A percentile compares a stretch with the other conserved stretches of the same genome.
Evolutionary conservation across 2,888 invertebrate species (phyloP).

Genomic region (Hofmannophila pseudospretella): DNA sequence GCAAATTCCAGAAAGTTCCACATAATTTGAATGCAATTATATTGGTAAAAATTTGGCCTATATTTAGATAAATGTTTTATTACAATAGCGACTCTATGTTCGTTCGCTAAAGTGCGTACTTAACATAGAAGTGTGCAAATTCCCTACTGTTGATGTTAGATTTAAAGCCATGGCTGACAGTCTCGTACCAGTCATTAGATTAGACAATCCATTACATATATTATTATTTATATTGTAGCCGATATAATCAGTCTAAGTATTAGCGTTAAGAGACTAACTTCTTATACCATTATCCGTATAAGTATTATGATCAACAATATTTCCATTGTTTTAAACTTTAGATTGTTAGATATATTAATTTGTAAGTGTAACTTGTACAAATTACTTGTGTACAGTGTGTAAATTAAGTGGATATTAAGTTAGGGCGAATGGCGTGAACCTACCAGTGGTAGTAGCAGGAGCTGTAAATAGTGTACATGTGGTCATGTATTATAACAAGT

Average conservation of each 20-base stretch:
- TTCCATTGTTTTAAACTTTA: conserved; percentile 69
- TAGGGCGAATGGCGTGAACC: too few relatives aligned
- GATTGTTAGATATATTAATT: conserved; percentile 47
- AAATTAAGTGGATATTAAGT: conserved; percentile 31
- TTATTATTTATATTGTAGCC: conserved; percentile 64
- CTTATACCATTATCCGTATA: conserved; percentile 72
- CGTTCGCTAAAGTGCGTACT: too few relatives aligned
- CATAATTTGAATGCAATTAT: too few relatives aligned
- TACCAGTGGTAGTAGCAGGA: too few relatives aligned
- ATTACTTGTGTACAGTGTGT: conserved; percentile 71
- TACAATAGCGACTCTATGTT: too few relatives aligned
- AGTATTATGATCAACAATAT: conserved; percentile 74
- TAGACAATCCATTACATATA: conserved; percentile 53
- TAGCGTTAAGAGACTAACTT: conserved; percentile 64
- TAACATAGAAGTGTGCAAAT: too few relatives aligned
- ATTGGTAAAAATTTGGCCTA: too few relatives aligned
- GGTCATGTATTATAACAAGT: conserved; percentile 71
- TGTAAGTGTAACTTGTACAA: conserved; percentile 68
- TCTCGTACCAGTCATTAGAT: conserved; percentile 68
- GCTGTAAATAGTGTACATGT: conserved; percentile 72
- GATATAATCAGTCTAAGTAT: conserved; percentile 52
- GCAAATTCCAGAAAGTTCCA: too few relatives aligned
- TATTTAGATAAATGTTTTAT: too few relatives aligned
- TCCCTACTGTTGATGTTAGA: conserved; percentile 42
- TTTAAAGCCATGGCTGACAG: conserved; percentile 59